phyloP scores from a whole-genome alignment of 2,888 invertebrate genomes.

The Deroplatys truncata region DNA sequence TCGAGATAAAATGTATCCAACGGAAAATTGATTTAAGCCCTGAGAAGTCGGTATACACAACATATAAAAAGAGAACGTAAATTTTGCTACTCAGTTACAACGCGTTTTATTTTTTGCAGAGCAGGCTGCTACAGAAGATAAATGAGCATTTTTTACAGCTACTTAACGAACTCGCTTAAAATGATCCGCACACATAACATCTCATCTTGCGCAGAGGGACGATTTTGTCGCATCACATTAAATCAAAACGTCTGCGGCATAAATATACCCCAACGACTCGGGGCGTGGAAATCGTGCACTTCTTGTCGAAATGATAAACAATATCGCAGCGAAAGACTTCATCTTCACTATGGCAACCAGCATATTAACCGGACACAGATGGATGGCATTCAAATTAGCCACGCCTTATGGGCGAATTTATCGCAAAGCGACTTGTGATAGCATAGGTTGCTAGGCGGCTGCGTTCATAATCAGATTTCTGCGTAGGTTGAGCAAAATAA shows the following conservation, averaged over 20 bases:
- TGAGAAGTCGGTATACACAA: background rate
- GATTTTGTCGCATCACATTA: background rate
- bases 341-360: background rate
- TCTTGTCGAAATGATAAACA: background rate
- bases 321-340: background rate
- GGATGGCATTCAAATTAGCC: background rate
- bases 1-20: too few species aligned
- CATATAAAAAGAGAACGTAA: background rate
- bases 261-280: background rate
- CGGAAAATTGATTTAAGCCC: background rate
- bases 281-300: background rate
- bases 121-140: background rate
- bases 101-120: background rate
- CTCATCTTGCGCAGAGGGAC: background rate
- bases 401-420: background rate
- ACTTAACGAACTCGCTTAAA: background rate
- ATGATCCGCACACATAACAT: background rate
- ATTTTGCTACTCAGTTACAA: background rate
- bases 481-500: background rate
- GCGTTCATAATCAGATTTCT: background rate
- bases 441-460: background rate
- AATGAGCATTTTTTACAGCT: background rate
- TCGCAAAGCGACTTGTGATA: background rate
- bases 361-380: background rate
- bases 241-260: background rate